phyloP scores from a whole-genome alignment of 2,797 vertebrate species.

The Spatula versicolor region DNA sequence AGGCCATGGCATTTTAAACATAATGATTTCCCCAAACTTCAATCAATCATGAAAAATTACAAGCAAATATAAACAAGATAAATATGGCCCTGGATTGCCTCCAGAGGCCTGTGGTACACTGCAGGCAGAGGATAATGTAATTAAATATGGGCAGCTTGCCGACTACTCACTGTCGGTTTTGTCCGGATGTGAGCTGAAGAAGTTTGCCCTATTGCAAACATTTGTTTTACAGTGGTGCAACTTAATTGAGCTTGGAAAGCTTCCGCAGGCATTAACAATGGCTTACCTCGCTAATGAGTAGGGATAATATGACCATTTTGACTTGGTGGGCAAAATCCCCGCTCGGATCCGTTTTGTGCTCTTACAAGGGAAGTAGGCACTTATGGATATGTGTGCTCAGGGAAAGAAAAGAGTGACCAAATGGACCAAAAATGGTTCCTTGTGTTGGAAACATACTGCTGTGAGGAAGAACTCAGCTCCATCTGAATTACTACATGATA shows the following conservation, averaged over 20 bases:
- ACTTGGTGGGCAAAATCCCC: background rate
- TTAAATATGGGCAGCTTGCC: conserved; percentile 26
- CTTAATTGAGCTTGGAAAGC: conserved; percentile 41
- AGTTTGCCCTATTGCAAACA: conserved; percentile 43
- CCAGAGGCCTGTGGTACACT: conserved; percentile 50
- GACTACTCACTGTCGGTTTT: background rate
- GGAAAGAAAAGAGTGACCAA: background rate
- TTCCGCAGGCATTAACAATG: background rate
- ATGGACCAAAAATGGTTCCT: background rate
- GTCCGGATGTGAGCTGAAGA: conserved; percentile 34
- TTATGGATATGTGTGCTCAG: rapidly evolving
- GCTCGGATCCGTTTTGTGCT: background rate
- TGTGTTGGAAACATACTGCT: background rate
- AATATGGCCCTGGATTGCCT: conserved; percentile 43
- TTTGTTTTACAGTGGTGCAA: conserved; percentile 47
- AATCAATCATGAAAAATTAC: conserved; percentile 55
- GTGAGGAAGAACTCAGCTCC: background rate
- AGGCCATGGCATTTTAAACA: conserved; percentile 29
- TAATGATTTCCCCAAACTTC: conserved; percentile 37
- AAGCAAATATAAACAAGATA: conserved; percentile 65
- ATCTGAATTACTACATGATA: background rate
- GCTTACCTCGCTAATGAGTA: conserved; percentile 14
- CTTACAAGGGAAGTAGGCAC: background rate
- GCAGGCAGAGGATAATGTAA: conserved; percentile 31
- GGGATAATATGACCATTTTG: background rate